Evolutionary conservation across 2,113 vertebrate species (phyloP), one percentile per base, ranked within the genome.

Genomic region (Riparia riparia): DNA sequence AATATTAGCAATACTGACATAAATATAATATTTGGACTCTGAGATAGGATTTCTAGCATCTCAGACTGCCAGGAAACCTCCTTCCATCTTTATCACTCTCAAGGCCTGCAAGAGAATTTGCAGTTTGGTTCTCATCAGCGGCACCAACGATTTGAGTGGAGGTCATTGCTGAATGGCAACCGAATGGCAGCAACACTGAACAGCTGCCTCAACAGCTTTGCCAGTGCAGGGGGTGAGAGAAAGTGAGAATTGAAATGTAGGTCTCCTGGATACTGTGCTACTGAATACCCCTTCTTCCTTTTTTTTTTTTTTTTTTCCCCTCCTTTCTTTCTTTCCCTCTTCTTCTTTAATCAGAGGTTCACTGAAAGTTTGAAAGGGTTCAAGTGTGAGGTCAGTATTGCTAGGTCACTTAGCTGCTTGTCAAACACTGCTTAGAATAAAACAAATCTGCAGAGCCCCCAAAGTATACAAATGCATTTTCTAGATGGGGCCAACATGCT

Each of bases 141-240:
- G 3, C 44, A 66, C 26, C 9, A 50, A 0, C 1, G 4, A 4
- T 64, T 44, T 37, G 14, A 45, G 39, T 60, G 57, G 42, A 90
- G 70, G 88, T 95, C 92, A 49, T 54, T 83, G 31, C 32, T 92
- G 71, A 71, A 86, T 31, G n/a, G 76, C 37, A 77, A 19, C 14
- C 20, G 71, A 79, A 69, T 0, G 2, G 7, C 65, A 85, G 73
- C 53, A 68, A 42, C 53, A 25, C 28, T 29, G 65, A 96, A 64
- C 64, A 93, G 89, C 82, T 96, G 80, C 72, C 26, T 74, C 13
- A 10, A 92, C 76, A 86, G 65, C 69, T 94, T 95, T 94, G 42
- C 32, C 22, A 31, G 14, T 51, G 24, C 16, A 84, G 80, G 50
- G 26, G n/a, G 49, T 58, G 20, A 79, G 56, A 71, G 60, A 93